Evolutionary conservation across 1,140 invertebrate species (phyloP), one percentile per base, ranked within the genome.

Genomic region (Bombyx mori): DNA sequence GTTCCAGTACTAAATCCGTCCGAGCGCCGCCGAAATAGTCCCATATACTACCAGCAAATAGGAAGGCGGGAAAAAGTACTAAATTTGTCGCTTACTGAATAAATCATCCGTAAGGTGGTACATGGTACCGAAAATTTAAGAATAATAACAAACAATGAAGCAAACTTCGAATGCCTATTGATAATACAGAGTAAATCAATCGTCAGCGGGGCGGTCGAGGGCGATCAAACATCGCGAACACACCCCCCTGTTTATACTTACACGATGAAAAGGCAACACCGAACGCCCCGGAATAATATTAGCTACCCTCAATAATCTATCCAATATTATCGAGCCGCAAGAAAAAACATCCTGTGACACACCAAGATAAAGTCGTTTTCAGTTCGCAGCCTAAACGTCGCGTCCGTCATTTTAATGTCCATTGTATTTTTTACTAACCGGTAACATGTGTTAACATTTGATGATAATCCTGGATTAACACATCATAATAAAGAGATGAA

Each of bases 401-500:
- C 48, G 48, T 49, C 12, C 12, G 53, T 26, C 53, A 8, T 54
- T 54, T 54, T 54, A 49, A 44, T 54, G 43, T 43, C 22, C 44
- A 44, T 54, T 44, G 42, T 54, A 54, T 86, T 79, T 81, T 87
- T 87, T 82, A 81, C 67, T 83, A 83, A 86, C 80, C 79, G 75
- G 82, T 80, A 85, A 87, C 83, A 87, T 82, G 79, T 87, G 83
- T 87, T 85, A 87, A 87, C 82, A 87, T 87, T 87, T 84, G 79
- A 79, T 82, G 82, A 80, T 87, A 85, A 87, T 85, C 82, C 79
- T 59, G 80, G 79, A 85, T 85, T 86, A 86, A 84, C 84, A 87
- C 84, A 79, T 86, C 79, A 86, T 87, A 87, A 87, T 85, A 87
- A 85, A 85, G 84, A 79, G 79, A 85, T 87, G 83, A 84, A 83